Evolutionary conservation across 1,140 invertebrate genomes (phyloP).

Genomic region (Physella acuta): DNA sequence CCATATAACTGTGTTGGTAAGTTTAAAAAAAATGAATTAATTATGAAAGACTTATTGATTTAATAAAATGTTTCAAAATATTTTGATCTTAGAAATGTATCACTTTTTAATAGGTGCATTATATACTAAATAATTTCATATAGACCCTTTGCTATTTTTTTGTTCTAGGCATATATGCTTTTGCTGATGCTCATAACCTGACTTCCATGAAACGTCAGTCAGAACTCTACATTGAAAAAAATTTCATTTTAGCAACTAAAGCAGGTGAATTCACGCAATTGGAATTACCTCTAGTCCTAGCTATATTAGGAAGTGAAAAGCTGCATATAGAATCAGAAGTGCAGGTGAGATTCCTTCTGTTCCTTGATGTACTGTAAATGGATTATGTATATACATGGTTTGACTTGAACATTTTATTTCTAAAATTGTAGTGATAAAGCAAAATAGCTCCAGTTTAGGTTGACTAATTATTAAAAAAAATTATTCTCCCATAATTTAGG

Average conservation of each 20-base stretch:
- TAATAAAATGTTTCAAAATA: no score
- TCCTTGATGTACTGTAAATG: neutral
- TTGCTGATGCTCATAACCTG: constrained; percentile 38
- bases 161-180: constrained; percentile 48
- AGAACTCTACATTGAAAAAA: constrained; percentile 37
- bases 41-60: no score
- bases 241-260: constrained; percentile 31
- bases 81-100: no score
- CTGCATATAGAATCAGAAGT: constrained; percentile 42
- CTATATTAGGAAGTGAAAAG: constrained; percentile 39
- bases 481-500: neutral
- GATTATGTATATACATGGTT: neutral
- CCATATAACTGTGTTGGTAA: constrained; percentile 60
- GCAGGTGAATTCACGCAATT: constrained; percentile 38
- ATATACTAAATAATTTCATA: no score
- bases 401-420: no score
- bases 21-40: constrained; percentile 1
- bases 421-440: no score
- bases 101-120: no score
- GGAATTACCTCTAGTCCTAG: constrained; percentile 28
- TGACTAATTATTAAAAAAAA: no score
- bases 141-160: no score
- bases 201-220: constrained; percentile 28
- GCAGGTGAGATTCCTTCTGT: constrained; percentile 62
- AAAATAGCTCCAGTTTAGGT: no score